Conservation (phyloP, 2,113 vertebrate species). For the Ivindomyrus marchei region DNA sequence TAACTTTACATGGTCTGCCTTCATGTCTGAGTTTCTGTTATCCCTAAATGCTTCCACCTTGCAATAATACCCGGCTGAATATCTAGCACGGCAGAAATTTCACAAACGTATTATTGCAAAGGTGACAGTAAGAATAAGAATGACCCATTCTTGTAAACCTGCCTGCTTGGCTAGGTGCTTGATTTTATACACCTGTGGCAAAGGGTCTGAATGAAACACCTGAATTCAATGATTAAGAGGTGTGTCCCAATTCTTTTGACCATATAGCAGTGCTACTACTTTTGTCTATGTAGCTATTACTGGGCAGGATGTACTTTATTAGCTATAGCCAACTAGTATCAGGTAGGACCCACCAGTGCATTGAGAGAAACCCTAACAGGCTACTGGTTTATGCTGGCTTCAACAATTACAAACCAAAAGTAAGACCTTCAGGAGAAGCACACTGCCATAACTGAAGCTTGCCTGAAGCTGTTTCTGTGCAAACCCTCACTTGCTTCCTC, state of each 20-base stretch:
- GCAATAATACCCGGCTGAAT: neutral
- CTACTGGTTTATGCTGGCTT: neutral
- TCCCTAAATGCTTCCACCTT: too few species aligned
- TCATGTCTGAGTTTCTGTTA: too few species aligned
- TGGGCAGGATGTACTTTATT: neutral
- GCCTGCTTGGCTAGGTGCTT: neutral
- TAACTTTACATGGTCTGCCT: too few species aligned
- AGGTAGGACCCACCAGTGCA: neutral
- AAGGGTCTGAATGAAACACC: neutral
- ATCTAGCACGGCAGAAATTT: neutral
- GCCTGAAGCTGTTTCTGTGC: constrained; percentile 7
- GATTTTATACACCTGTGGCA: neutral
- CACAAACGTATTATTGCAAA: neutral
- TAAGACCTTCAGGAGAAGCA: neutral
- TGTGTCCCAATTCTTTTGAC: neutral
- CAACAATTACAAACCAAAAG: neutral
- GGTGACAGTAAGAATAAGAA: neutral
- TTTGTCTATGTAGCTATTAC: neutral
- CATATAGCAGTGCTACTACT: neutral
- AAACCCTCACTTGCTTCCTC: constrained; percentile 47
- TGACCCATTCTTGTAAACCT: neutral
- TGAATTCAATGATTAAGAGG: neutral
- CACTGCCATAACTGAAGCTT: neutral
- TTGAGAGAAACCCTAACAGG: neutral
- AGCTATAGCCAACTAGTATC: neutral